phyloP scores from a whole-genome alignment of 2,797 vertebrate genomes.

The Rousettus madagascariensis region DNA sequence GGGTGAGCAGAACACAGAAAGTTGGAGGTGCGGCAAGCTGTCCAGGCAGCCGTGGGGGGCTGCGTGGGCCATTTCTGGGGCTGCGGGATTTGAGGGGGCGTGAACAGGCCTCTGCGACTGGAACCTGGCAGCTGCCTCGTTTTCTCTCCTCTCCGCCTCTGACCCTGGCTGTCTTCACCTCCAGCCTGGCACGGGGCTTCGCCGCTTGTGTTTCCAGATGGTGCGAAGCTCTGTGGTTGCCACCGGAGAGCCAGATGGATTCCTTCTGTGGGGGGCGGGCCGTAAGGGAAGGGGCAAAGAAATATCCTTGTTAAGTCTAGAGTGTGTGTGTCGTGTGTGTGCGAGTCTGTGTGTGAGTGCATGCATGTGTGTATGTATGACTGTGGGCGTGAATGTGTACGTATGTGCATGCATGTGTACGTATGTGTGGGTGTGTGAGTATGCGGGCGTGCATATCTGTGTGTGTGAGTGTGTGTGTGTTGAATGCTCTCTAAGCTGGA shows the following conservation, averaged over 20 bases:
- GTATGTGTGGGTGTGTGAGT: not conserved
- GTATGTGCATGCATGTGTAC: too few species aligned
- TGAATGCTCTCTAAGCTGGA: not conserved
- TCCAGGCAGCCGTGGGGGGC: fast-evolving
- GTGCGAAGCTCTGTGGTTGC: constrained; percentile 44
- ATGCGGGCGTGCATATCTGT: not conserved
- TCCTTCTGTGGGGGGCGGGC: not conserved
- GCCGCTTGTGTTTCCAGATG: constrained; percentile 63
- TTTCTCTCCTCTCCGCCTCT: not conserved
- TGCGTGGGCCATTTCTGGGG: fast-evolving
- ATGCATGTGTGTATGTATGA: not conserved
- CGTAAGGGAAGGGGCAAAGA: not conserved
- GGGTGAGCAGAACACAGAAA: not conserved
- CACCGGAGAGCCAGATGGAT: constrained; percentile 61
- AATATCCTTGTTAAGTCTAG: not conserved
- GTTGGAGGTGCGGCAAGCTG: not conserved
- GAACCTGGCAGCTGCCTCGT: not conserved
- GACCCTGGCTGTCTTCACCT: constrained; percentile 50
- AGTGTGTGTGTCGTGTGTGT: not conserved
- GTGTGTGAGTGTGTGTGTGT: too few species aligned
- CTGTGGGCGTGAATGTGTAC: too few species aligned
- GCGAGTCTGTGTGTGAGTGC: not conserved
- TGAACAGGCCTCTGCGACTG: not conserved
- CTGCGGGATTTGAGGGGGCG: not conserved
- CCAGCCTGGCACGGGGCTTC: not conserved